A percentile compares a stretch with the other conserved stretches of the same genome.
Evolutionary conservation across 2,888 invertebrate species (phyloP).

Genomic region (Andrena fulva): DNA sequence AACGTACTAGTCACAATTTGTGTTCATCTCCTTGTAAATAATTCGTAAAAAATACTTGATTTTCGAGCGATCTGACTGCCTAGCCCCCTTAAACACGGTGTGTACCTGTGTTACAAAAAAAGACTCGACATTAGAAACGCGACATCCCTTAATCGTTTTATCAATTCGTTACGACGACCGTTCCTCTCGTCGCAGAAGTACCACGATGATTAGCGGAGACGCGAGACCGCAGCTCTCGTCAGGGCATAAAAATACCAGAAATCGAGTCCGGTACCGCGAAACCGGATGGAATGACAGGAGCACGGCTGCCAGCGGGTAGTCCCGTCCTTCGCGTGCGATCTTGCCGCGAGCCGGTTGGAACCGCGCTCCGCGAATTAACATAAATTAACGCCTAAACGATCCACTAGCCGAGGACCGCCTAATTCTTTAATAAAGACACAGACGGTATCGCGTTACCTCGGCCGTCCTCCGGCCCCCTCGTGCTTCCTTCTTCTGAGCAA

Average conservation of each 20-base stretch:
- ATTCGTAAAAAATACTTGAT: no score
- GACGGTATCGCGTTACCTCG: constrained; percentile 15
- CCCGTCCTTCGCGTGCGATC: constrained; percentile 47
- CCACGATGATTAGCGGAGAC: neutral
- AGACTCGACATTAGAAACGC: neutral
- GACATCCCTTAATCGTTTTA: neutral
- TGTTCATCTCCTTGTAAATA: no score
- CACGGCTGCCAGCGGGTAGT: constrained; percentile 5
- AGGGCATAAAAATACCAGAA: neutral
- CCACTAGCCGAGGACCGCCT: constrained; percentile 10
- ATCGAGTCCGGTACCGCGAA: neutral
- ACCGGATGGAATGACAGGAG: constrained; percentile 11
- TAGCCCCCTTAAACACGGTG: no score
- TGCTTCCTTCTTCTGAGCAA: neutral
- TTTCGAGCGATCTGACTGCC: no score
- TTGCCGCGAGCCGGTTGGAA: constrained; percentile 12
- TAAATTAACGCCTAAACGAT: constrained; percentile 43
- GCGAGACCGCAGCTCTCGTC: neutral
- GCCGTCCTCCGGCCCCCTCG: neutral
- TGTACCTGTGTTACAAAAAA: no score
- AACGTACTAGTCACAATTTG: no score
- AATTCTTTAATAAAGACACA: constrained; percentile 37
- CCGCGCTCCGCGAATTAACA: constrained; percentile 25
- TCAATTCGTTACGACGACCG: neutral
- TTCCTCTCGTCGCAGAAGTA: neutral